Base-by-base conservation (phyloP, 2,888 invertebrate species). In the Idaea aversata region DNA sequence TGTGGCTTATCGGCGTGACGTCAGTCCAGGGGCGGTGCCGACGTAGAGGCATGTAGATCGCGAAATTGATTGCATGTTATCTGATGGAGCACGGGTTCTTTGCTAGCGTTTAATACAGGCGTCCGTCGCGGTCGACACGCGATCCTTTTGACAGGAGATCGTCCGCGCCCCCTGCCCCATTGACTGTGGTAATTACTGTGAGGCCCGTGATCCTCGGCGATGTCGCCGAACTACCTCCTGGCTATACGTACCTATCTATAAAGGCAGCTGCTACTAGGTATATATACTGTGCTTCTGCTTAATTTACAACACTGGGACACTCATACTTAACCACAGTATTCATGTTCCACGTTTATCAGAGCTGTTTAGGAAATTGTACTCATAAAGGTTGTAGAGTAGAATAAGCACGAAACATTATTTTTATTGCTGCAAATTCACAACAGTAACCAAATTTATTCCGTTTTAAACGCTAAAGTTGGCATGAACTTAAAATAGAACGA, bases 51-150 rank as follows among this genome's bases (percentile, higher is more conserved):
- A 88, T 91, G 91, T 91, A 92, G 93, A 93, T 93, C 88, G 93
- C 92, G 88, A 90, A 92, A 90, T 92, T 90, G 92, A 93, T 93
- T 90, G 92, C 91, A 90, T 88, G 91, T 84, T 91, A 92, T 92
- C 92, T 86, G 92, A 91, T 92, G 89, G 87, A 86, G 91, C 88
- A 88, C 88, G 90, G 89, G 88, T 90, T 91, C 91, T 90, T 91
- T 88, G 91, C 88, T 89, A 88, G 88, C 90, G 87, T 92, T 91
- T 91, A 91, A 91, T 90, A 88, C 87, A 85, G 88, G 90, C 90
- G 87, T 88, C 87, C 87, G 87, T 82, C 77, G 82, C 82, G 59
- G 59, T 80, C 79, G 77, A 85, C 92, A 93, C 93, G 93, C 92
- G 90, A 93, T 87, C 84, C 87, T 86, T 88, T 86, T 91, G 91